Base-by-base conservation (phyloP, 1,140 invertebrate species). In the Pinna nobilis region DNA sequence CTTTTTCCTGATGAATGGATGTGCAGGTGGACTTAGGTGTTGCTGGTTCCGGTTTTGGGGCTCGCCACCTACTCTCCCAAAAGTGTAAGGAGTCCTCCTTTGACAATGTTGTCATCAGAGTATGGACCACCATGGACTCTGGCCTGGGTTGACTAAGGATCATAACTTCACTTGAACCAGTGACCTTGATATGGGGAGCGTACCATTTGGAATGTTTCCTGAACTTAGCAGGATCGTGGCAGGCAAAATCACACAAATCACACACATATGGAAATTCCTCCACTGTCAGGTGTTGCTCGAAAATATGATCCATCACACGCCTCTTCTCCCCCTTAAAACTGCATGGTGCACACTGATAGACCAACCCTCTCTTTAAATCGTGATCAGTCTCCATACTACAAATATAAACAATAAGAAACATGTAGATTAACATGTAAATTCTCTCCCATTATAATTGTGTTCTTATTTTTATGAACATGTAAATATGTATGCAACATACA, bases 241-340 rank as follows among this genome's bases (percentile, higher is more conserved):
- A n/a, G 18, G 25, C 5, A 30, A 28, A 59, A 11, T 32, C 55
- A 35, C 55, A 59, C 3, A 35, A 1, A 5, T 23, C 23, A 18
- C 55, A 59, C 28, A 32, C 6, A 15, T 59, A 59, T 13, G 55
- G 55, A 25, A 23, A 59, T 30, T 59, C 28, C 6, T 59, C 55
- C 23, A 59, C 23, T 2, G 55, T 59, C 5, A 59, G 55, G 18
- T 59, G 55, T 9, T 32, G n/a, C 4, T 23, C 23, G 33, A 13
- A 59, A 1, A 59, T 5, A 32, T 59, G 55, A 20, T 30, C 11
- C 11, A 59, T 20, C 3, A 59, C 28, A 9, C 32, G 32, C 5
- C 32, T 23, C 5, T 32, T 23, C 18, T 59, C 55, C 33, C 55
- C 55, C 18, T 32, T 59, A 18, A 32, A 32, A n/a, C 33, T 15